phyloP scores from a whole-genome alignment of 2,797 vertebrate species.

The Amblyraja radiata region DNA sequence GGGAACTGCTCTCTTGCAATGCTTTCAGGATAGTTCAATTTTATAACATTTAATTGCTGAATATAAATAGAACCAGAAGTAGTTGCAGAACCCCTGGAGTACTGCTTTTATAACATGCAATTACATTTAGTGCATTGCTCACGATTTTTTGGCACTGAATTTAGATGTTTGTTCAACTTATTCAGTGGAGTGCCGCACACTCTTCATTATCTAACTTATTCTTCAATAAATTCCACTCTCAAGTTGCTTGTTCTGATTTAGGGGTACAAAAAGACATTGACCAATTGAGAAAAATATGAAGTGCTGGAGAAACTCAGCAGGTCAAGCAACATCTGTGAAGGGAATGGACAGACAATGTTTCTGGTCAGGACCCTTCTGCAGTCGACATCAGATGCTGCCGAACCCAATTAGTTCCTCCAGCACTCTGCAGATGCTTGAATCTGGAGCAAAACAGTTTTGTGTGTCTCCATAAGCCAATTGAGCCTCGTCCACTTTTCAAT shows the following conservation, averaged over 20 bases:
- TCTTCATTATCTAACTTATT: neutral
- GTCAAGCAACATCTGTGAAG: no score
- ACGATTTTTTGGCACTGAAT: neutral
- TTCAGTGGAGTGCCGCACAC: neutral
- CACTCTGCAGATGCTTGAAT: no score
- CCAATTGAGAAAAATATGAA: neutral
- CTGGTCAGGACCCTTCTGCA: no score
- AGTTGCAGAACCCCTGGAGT: neutral
- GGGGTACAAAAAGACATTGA: neutral
- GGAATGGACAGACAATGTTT: no score
- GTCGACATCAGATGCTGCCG: no score
- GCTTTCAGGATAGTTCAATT: no score
- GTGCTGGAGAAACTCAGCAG: no score
- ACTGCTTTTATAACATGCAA: neutral
- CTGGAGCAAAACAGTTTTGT: no score
- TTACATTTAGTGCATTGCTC: neutral
- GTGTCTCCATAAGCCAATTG: neutral
- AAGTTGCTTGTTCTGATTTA: neutral
- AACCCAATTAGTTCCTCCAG: no score
- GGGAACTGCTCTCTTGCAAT: no score
- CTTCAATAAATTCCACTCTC: neutral
- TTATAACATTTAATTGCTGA: no score
- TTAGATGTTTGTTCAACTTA: neutral
- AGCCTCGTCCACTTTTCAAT: neutral
- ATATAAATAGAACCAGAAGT: no score